Evolutionary conservation across 2,797 vertebrate genomes (phyloP).

Genomic region (Rhinophrynus dorsalis): DNA sequence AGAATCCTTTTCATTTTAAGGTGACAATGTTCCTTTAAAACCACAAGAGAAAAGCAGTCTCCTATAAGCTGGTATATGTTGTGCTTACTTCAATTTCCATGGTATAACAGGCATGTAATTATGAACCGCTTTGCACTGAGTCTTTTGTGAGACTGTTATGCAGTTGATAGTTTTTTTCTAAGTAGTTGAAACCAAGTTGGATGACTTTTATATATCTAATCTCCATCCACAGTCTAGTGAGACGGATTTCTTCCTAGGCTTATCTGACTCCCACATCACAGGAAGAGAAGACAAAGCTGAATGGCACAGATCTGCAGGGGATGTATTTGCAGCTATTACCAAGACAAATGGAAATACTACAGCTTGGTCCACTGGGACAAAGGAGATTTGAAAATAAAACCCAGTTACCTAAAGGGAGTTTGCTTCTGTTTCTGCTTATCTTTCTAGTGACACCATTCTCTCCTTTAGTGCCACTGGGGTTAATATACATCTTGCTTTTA

Average conservation of each 20-base stretch:
- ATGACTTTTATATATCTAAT: conserved; percentile 47
- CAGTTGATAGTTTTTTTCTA: conserved; percentile 16
- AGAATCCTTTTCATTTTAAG: too few species aligned
- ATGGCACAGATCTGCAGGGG: conserved; percentile 38
- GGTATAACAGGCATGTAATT: conserved; percentile 30
- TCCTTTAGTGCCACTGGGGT: conserved; percentile 17
- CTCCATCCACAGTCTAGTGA: conserved; percentile 36
- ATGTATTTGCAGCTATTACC: conserved; percentile 47
- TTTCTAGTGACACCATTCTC: conserved; percentile 17
- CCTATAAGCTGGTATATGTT: background rate
- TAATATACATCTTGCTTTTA: conserved; percentile 24
- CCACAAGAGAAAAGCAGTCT: background rate
- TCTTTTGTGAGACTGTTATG: conserved; percentile 5
- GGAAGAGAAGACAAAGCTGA: conserved; percentile 31
- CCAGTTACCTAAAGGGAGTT: conserved; percentile 36
- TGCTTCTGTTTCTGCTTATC: conserved; percentile 34
- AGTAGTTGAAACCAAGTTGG: conserved; percentile 26
- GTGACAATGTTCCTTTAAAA: too few species aligned
- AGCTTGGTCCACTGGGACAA: conserved; percentile 40
- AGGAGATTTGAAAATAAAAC: conserved; percentile 47
- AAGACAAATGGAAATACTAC: conserved; percentile 45
- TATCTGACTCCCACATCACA: conserved; percentile 47
- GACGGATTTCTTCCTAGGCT: conserved; percentile 47
- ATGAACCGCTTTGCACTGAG: background rate
- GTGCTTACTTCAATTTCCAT: background rate